Conservation (phyloP, 2,797 vertebrate genomes). For the Ctenopoma kingsleyae region DNA sequence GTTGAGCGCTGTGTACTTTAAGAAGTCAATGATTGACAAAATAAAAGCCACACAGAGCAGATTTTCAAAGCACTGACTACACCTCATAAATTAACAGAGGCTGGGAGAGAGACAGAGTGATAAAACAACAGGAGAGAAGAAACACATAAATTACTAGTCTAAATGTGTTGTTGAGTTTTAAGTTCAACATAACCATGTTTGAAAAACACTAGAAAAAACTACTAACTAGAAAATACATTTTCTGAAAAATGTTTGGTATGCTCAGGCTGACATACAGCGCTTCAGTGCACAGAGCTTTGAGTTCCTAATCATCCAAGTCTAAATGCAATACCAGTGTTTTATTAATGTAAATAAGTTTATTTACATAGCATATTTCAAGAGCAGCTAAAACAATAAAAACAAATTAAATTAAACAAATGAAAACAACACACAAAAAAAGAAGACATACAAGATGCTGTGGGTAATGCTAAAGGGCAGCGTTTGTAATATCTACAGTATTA, state of each 20-base stretch:
- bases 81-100: slow-evolving; percentile 5
- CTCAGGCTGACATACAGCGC: background rate
- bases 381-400: background rate
- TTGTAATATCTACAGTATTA: background rate
- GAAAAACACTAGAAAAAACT: background rate
- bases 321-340: background rate
- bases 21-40: slow-evolving; percentile 81
- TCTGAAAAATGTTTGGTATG: background rate
- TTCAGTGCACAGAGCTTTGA: background rate
- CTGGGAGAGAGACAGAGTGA: slow-evolving; percentile 3
- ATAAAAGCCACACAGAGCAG: slow-evolving; percentile 42
- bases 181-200: background rate
- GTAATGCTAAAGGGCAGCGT: background rate
- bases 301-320: background rate
- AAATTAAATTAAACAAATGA: too few species aligned
- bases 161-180: background rate
- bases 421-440: too few species aligned
- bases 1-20: slow-evolving; percentile 48
- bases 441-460: too few species aligned
- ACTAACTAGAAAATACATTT: background rate
- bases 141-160: slow-evolving; percentile 8
- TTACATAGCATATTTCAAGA: background rate
- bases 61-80: slow-evolving; percentile 25
- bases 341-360: background rate
- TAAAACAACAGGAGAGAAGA: slow-evolving; percentile 2